phyloP scores from a whole-genome alignment of 2,113 vertebrate species.

The Neolamprologus hecqui region DNA sequence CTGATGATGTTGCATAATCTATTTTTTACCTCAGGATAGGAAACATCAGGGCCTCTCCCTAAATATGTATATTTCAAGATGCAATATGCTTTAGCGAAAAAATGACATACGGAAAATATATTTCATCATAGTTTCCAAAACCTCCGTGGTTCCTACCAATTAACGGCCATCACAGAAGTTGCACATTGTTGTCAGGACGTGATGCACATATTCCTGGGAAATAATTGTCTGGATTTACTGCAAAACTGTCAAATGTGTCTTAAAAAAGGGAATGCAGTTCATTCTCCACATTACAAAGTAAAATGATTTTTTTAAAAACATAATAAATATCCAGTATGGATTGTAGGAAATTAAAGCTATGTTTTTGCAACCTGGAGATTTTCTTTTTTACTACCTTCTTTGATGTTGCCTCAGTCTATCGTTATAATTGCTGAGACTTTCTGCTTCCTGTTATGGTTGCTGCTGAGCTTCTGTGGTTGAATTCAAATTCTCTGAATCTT shows the following conservation, averaged over 20 bases:
- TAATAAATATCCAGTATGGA: background rate
- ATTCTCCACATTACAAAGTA: background rate
- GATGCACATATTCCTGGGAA: background rate
- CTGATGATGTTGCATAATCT: background rate
- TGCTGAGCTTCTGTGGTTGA: background rate
- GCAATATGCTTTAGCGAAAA: background rate
- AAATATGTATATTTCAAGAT: background rate
- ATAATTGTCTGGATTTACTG: background rate
- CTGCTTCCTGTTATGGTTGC: conserved; percentile 22
- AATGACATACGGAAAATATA: background rate
- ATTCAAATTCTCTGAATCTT: conserved; percentile 27
- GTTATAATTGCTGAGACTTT: conserved; percentile 7
- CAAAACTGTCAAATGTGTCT: background rate
- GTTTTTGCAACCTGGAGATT: background rate
- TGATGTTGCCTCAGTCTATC: background rate
- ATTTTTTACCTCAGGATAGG: background rate
- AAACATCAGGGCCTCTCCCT: background rate
- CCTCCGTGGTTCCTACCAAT: background rate
- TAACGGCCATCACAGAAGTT: background rate
- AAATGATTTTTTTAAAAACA: background rate
- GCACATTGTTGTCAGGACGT: background rate
- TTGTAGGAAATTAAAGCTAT: background rate
- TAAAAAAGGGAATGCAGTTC: background rate
- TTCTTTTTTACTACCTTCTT: background rate
- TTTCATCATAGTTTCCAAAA: background rate